These are phyloP conservation scores for Tineola bisselliella DNA, from an alignment of 2,888 invertebrate species.

Conservation along the genomic window DNA sequence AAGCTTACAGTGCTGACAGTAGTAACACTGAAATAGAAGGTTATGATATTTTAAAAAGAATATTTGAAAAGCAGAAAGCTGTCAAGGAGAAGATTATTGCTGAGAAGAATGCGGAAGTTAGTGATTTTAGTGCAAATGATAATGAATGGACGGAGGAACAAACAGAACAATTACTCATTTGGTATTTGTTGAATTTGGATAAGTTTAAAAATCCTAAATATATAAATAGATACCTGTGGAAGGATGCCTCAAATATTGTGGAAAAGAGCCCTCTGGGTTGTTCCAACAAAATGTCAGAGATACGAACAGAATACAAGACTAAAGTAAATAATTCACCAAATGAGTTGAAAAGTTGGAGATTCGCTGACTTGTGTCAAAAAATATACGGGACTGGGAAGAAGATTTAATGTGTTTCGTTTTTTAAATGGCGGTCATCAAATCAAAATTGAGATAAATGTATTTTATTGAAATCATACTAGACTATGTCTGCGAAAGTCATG, in stretches of 20 bases:
- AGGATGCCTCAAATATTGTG: slow-evolving; percentile 41
- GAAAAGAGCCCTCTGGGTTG: slow-evolving; percentile 46
- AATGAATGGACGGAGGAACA: slow-evolving; percentile 42
- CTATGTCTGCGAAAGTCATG: too few species aligned
- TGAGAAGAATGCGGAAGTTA: slow-evolving; percentile 33
- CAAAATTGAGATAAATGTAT: too few species aligned
- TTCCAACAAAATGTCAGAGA: slow-evolving; percentile 54
- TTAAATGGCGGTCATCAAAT: too few species aligned
- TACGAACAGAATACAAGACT: slow-evolving; percentile 44
- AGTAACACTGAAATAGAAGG: not conserved
- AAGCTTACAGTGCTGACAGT: slow-evolving; percentile 17
- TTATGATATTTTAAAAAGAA: slow-evolving; percentile 17
- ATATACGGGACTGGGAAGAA: slow-evolving; percentile 57
- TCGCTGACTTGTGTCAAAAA: slow-evolving; percentile 48
- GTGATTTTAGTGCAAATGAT: slow-evolving; percentile 25
- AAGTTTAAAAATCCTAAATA: slow-evolving; percentile 57
- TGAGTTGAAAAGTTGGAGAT: slow-evolving; percentile 39
- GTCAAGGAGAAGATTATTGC: slow-evolving; percentile 14
- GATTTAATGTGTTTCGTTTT: not conserved
- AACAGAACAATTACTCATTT: slow-evolving; percentile 38
- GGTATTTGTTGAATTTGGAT: slow-evolving; percentile 53
- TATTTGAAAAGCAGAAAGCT: slow-evolving; percentile 20
- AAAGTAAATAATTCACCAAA: slow-evolving; percentile 42
- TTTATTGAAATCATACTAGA: too few species aligned
- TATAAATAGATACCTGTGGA: slow-evolving; percentile 48